phyloP scores from a whole-genome alignment of 2,113 vertebrate species.

The Telmatochromis sp. region DNA sequence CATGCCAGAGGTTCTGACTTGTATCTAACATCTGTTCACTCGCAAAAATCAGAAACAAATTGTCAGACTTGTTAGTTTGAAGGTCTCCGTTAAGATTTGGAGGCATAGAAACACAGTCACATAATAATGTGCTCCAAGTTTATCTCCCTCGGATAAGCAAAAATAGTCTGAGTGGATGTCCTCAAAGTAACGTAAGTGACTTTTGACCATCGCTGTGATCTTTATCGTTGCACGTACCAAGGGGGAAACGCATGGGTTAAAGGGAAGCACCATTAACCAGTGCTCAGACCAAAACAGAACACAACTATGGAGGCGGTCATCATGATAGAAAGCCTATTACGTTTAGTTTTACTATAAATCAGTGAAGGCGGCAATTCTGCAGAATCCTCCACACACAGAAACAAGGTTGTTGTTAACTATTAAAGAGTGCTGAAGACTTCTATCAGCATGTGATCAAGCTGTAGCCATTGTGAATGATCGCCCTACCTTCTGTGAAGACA shows the following conservation, averaged over 20 bases:
- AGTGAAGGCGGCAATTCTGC: rapidly evolving
- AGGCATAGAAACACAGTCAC: neutral
- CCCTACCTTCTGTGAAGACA: slow-evolving; percentile 31
- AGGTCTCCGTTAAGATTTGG: neutral
- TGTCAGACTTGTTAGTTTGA: neutral
- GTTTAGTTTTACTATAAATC: neutral
- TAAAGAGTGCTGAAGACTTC: neutral
- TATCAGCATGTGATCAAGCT: rapidly evolving
- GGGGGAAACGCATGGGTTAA: neutral
- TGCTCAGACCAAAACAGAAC: neutral
- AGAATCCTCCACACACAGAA: neutral
- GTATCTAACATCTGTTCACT: neutral
- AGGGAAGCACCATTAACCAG: neutral
- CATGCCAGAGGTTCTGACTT: neutral
- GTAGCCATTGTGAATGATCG: neutral
- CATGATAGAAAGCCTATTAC: neutral
- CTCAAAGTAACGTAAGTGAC: neutral
- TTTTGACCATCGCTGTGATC: neutral
- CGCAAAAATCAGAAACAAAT: neutral
- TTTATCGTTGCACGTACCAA: neutral
- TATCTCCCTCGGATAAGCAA: slow-evolving; percentile 1
- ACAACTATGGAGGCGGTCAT: neutral
- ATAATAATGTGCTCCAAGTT: neutral
- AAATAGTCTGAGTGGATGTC: neutral
- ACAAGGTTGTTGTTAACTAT: neutral